Evolutionary conservation across 2,888 invertebrate genomes (phyloP).

Genomic region (Lasioglossum marginatum): DNA sequence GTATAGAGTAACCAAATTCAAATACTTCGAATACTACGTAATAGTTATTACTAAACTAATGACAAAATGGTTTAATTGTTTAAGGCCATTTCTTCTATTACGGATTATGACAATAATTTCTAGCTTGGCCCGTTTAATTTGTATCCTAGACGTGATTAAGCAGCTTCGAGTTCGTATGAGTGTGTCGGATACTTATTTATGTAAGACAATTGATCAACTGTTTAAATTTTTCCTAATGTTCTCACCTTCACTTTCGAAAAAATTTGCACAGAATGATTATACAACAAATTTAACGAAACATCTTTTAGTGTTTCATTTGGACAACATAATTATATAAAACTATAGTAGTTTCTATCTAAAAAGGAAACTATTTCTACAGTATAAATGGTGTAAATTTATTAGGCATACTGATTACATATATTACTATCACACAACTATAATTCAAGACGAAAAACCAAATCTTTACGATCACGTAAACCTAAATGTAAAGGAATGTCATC

Average conservation of each 20-base stretch:
- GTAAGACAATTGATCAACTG: background rate
- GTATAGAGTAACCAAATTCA: background rate
- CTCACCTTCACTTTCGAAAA: background rate
- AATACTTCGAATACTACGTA: background rate
- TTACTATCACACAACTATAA: background rate
- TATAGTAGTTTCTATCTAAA: background rate
- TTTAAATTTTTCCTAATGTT: background rate
- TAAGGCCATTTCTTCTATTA: background rate
- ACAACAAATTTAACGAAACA: background rate
- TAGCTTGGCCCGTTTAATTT: background rate
- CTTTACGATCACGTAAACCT: background rate
- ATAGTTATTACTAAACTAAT: background rate
- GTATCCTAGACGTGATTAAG: background rate
- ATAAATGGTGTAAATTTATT: constrained; percentile 13
- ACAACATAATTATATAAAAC: background rate
- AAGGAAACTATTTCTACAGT: background rate
- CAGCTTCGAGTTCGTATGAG: background rate
- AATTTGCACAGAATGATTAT: background rate
- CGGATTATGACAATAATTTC: background rate
- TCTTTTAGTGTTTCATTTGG: background rate
- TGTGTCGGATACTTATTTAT: background rate
- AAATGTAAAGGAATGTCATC: background rate
- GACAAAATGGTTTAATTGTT: background rate
- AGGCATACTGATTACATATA: background rate
- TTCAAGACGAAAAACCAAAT: background rate